phyloP scores from a whole-genome alignment of 2,888 invertebrate species.

The Teleiodes luculella region DNA sequence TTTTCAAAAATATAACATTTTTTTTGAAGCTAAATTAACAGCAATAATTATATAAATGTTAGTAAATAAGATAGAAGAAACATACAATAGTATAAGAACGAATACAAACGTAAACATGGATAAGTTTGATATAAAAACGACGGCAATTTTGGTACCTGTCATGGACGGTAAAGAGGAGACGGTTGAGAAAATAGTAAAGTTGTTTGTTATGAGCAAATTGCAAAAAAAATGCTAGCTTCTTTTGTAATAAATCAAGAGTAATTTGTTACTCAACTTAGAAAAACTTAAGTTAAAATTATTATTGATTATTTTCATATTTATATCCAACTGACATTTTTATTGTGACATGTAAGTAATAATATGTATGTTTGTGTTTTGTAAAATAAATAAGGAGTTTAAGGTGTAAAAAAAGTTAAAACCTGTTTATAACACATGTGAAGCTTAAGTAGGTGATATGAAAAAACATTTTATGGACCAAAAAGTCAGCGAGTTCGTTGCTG shows the following conservation, averaged over 20 bases:
- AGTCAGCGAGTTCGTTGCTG: background rate
- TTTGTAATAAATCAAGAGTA: background rate
- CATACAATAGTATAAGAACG: too few species aligned
- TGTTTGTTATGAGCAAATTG: background rate
- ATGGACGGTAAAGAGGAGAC: background rate
- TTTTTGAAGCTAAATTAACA: too few species aligned
- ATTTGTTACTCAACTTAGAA: background rate
- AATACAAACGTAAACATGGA: too few species aligned
- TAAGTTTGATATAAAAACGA: background rate
- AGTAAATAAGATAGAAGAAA: too few species aligned
- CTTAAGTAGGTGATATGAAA: background rate
- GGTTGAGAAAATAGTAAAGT: background rate
- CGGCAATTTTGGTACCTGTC: background rate
- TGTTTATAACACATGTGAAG: background rate
- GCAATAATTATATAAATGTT: too few species aligned
- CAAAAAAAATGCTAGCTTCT: background rate
- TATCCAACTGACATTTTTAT: too few species aligned
- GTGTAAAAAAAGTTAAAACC: too few species aligned
- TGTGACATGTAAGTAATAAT: too few species aligned
- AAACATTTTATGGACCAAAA: background rate
- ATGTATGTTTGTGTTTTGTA: too few species aligned
- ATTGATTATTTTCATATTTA: too few species aligned
- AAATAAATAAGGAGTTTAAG: too few species aligned
- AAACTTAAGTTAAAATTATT: background rate
- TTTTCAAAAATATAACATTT: too few species aligned